A percentile compares a stretch with the other conserved stretches of the same genome.
Conservation (phyloP, 2,113 vertebrate genomes). For the Hydropotes inermis region DNA sequence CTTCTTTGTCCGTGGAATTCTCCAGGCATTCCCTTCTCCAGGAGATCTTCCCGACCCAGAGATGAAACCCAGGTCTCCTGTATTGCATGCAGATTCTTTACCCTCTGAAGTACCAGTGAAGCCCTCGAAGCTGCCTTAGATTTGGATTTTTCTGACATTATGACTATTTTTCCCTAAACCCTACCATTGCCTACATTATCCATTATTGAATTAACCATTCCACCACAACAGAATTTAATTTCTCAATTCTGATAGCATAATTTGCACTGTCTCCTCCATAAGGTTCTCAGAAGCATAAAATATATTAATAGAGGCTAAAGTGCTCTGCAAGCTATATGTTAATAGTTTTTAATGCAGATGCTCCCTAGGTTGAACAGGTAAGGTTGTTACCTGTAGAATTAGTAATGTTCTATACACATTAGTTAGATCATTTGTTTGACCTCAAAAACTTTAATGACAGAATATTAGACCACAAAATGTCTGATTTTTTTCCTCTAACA, state of each 20-base stretch:
- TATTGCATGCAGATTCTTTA: neutral
- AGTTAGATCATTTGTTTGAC: neutral
- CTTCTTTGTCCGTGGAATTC: neutral
- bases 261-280: neutral
- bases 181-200: neutral
- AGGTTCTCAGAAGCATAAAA: neutral
- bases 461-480: neutral
- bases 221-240: neutral
- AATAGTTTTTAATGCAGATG: neutral
- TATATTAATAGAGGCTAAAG: neutral
- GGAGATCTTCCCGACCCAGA: accelerated
- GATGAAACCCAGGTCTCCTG: neutral
- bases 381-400: neutral
- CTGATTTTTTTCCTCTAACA: neutral
- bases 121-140: neutral
- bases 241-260: neutral
- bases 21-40: neutral
- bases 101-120: neutral
- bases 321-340: neutral
- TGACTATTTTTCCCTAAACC: neutral
- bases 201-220: neutral
- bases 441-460: neutral
- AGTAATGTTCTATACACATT: neutral
- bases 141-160: neutral
- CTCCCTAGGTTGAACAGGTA: neutral